phyloP scores from a whole-genome alignment of 2,113 vertebrate species.

The Malaclemys terrapin region DNA sequence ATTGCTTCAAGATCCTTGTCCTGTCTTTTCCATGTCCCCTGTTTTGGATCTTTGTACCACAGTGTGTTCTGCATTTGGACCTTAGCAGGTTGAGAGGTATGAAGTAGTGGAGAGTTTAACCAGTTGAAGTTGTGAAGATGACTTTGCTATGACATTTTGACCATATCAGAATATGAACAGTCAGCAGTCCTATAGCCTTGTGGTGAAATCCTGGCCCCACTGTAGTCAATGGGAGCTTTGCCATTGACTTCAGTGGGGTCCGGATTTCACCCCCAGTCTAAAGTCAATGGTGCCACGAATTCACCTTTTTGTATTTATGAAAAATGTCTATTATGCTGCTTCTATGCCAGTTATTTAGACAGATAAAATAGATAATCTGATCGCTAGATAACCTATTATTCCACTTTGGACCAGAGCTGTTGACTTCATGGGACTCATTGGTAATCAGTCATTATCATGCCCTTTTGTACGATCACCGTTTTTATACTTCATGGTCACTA shows the following conservation, averaged over 20 bases:
- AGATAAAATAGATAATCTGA: not conserved
- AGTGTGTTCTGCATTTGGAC: not conserved
- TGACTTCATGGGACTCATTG: not conserved
- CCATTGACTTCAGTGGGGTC: not conserved
- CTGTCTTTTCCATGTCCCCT: not conserved
- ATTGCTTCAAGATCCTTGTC: not conserved
- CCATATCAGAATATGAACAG: not conserved
- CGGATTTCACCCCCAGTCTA: not conserved
- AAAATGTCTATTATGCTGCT: fast-evolving
- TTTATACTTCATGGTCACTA: not conserved
- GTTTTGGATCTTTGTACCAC: fast-evolving
- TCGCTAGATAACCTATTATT: not conserved
- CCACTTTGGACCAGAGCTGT: not conserved
- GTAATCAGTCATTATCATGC: not conserved
- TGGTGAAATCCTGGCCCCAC: not conserved
- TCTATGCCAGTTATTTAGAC: not conserved
- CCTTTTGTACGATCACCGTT: not conserved
- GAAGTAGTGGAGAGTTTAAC: not conserved
- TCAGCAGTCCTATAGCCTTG: not conserved
- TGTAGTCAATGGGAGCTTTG: not conserved
- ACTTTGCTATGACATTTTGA: not conserved
- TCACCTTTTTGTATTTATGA: not conserved
- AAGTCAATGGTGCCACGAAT: not conserved
- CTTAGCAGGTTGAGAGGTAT: not conserved
- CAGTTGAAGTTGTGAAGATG: not conserved